These are phyloP conservation scores for Julus scandinavius DNA, from an alignment of 2,888 invertebrate genomes.

Conservation along the genomic window DNA sequence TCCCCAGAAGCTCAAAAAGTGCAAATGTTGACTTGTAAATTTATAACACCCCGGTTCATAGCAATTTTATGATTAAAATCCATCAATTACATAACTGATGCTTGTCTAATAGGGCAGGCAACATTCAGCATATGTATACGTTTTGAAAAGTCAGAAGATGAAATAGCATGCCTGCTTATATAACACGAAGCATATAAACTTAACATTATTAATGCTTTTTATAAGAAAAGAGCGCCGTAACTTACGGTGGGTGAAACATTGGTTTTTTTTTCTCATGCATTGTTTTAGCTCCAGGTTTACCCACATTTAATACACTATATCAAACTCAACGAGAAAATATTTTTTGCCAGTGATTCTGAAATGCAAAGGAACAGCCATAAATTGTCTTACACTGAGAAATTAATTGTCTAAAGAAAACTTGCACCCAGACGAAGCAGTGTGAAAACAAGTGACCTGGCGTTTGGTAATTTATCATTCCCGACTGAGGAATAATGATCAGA, in stretches of 20 bases:
- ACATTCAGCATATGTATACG: neutral
- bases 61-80: neutral
- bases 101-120: neutral
- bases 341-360: neutral
- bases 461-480: neutral
- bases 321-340: neutral
- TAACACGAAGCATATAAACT: neutral
- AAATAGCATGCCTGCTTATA: neutral
- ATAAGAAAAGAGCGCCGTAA: neutral
- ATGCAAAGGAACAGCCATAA: neutral
- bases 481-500: neutral
- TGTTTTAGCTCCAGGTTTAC: neutral
- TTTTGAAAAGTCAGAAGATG: neutral
- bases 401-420: neutral
- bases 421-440: neutral
- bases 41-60: neutral
- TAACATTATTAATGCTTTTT: neutral
- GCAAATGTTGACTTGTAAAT: neutral
- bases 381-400: neutral
- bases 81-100: neutral
- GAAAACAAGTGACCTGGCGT: constrained; percentile 4
- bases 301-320: neutral
- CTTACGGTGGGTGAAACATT: neutral
- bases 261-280: neutral
- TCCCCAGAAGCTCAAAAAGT: no score